Percentiles rank a stretch among this genome's conserved stretches.
Evolutionary conservation across 2,797 vertebrate species (phyloP).

Genomic region (Rhinichthys osculus): DNA sequence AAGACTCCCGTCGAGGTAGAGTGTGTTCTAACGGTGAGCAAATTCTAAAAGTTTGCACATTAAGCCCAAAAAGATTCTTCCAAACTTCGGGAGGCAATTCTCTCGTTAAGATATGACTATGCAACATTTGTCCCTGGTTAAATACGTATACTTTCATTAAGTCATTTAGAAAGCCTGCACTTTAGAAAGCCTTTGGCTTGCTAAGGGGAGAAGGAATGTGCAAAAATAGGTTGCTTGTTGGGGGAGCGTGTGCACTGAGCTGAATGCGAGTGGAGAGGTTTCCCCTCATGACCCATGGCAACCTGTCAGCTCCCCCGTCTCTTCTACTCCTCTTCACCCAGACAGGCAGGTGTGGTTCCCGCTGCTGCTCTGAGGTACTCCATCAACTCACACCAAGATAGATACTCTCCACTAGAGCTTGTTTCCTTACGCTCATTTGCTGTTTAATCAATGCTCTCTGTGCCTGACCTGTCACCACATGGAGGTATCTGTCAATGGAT

Average conservation of each 20-base stretch:
- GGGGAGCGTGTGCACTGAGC: slow-evolving; percentile 34
- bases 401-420: slow-evolving; percentile 38
- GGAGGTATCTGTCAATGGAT: slow-evolving; percentile 57
- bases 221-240: slow-evolving; percentile 42
- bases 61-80: not conserved
- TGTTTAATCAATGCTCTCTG: slow-evolving; percentile 61
- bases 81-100: not conserved
- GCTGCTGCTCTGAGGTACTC: slow-evolving; percentile 43
- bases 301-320: slow-evolving; percentile 42
- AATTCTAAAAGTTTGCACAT: slow-evolving; percentile 27
- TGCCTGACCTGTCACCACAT: slow-evolving; percentile 45
- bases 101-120: not conserved
- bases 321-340: slow-evolving; percentile 37
- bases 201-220: slow-evolving; percentile 24
- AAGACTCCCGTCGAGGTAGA: slow-evolving; percentile 9
- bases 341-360: slow-evolving; percentile 49
- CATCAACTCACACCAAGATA: slow-evolving; percentile 52
- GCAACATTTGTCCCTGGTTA: slow-evolving; percentile 10
- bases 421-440: slow-evolving; percentile 52
- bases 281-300: slow-evolving; percentile 44
- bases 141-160: slow-evolving; percentile 11
- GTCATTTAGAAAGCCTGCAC: slow-evolving; percentile 23
- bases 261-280: slow-evolving; percentile 44
- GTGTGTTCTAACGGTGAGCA: slow-evolving; percentile 1
- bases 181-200: slow-evolving; percentile 36